Base-by-base conservation (phyloP, 2,888 invertebrate genomes). In the Synergus itoensis region DNA sequence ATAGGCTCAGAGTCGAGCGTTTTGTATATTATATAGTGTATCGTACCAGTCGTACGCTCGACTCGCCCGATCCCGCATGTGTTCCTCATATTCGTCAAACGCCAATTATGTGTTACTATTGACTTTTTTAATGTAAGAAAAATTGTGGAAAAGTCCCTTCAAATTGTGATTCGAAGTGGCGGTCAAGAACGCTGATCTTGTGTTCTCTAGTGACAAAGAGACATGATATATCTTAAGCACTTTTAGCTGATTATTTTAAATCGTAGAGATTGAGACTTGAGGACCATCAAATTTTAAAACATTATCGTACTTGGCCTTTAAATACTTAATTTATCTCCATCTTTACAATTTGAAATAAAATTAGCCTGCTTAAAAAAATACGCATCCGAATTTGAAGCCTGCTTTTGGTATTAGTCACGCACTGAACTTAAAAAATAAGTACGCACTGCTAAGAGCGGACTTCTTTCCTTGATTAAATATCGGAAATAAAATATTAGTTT, bases 1-100 rank as follows among this genome's bases (percentile, higher is more conserved):
- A 16, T 48, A 73, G 73, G 36, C 40, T n/a, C 53, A 53, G 73
- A 53, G 73, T 73, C 73, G 73, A 83, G 81, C 80, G 78, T 81
- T 64, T 64, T 75, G 73, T 73, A 73, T 73, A 73, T 73, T 73
- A 73, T 45, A 36, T 73, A 73, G 73, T 53, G 43, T 67, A 45
- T 67, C 16, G 21, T 67, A 48, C 16, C 73, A 73, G 73, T 73
- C 18, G 53, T n/a, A 40, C 73, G 53, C 11, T 73, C 73, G 73
- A 73, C 73, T 73, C 53, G 53, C 40, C 73, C 53, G 73, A 73
- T 73, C 48, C 53, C 12, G 53, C n/a, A 73, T 36, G 36, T 53
- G 40, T 73, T 53, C n/a, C 36, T 36, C 48, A 73, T 16, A 53
- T n/a, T 40, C 28, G 48, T 69, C 36, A n/a, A 12, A 48, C 45